Percentiles rank a stretch among this genome's conserved stretches.
phyloP scores from a whole-genome alignment of 2,797 vertebrate genomes.

The Lepus townsendii region DNA sequence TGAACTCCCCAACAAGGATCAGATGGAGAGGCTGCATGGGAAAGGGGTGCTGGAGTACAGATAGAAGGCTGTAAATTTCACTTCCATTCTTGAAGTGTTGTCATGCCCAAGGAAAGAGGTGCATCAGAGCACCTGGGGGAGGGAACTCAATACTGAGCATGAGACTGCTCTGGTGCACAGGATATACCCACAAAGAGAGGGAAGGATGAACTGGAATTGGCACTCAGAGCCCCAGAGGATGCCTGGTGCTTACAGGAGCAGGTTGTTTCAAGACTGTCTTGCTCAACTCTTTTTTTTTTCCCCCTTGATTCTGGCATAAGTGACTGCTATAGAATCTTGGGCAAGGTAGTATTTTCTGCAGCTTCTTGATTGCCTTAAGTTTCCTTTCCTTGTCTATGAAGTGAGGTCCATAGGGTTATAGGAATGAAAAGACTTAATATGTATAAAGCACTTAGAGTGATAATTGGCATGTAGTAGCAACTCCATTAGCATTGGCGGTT shows the following conservation, averaged over 20 bases:
- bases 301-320: neutral
- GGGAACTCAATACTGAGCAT: neutral
- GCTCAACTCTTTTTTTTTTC: neutral
- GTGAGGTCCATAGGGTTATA: neutral
- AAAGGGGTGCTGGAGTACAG: neutral
- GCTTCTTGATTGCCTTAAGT: neutral
- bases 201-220: neutral
- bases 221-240: too few species aligned
- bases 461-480: neutral
- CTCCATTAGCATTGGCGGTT: neutral
- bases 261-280: neutral
- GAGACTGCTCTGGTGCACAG: rapidly evolving
- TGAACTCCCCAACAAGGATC: neutral
- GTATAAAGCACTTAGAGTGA: neutral
- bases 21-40: neutral
- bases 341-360: neutral
- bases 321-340: neutral
- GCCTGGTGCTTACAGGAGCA: neutral
- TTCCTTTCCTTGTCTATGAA: conserved; percentile 17
- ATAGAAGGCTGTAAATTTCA: neutral
- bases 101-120: neutral
- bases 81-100: neutral
- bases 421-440: neutral
- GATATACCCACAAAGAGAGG: neutral
- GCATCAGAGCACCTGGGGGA: neutral